phyloP scores from a whole-genome alignment of 2,888 invertebrate genomes.

The Watsonalla cultraria region DNA sequence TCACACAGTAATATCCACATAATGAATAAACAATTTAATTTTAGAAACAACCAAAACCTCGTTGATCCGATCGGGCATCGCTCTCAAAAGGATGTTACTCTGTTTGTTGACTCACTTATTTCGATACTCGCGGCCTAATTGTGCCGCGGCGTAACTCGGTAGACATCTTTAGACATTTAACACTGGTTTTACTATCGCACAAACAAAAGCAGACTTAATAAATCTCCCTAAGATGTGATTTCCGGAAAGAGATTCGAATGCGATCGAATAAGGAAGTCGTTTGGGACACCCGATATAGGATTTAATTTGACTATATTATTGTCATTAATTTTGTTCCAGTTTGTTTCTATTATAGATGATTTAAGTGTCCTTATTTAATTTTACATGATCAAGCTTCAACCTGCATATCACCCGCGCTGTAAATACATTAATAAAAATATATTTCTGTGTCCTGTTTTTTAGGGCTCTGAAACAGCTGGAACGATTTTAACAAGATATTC shows the following conservation, averaged over 20 bases:
- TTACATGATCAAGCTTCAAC: no score
- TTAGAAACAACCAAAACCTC: constrained; percentile 20
- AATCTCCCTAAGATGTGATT: constrained; percentile 50
- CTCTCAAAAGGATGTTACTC: constrained; percentile 53
- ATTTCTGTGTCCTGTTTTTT: no score
- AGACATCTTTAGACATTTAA: constrained; percentile 44
- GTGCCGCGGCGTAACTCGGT: constrained; percentile 54
- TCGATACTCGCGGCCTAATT: constrained; percentile 54
- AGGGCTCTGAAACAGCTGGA: no score
- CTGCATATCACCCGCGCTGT: no score
- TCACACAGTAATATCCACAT: constrained; percentile 1
- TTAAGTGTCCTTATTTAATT: not conserved
- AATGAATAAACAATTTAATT: not conserved
- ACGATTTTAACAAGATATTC: no score
- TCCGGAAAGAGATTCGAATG: constrained; percentile 52
- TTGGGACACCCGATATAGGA: constrained; percentile 47
- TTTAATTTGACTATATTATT: constrained; percentile 27
- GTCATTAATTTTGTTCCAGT: constrained; percentile 32
- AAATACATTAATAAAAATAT: no score
- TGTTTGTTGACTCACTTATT: constrained; percentile 63
- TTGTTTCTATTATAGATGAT: constrained; percentile 3
- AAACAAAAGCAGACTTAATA: constrained; percentile 60
- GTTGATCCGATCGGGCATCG: constrained; percentile 43
- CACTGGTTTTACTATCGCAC: constrained; percentile 50
- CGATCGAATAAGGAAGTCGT: constrained; percentile 51